These are phyloP conservation scores for Stomatorhinus ivindoensis DNA, from an alignment of 2,113 vertebrate genomes.

Conservation along the genomic window DNA sequence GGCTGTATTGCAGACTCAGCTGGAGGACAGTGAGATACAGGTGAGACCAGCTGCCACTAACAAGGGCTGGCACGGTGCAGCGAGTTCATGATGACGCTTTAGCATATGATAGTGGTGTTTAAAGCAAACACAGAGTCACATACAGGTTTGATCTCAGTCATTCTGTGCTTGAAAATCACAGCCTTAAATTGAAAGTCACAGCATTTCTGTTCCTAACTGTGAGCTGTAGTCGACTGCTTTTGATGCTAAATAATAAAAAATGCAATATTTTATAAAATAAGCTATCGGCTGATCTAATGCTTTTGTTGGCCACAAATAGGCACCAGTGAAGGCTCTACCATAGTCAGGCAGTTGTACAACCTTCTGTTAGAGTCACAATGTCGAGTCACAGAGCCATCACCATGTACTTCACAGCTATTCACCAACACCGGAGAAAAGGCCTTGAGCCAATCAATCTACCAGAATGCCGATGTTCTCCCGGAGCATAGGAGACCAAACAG, in stretches of 20 bases:
- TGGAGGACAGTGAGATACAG: conserved; percentile 69
- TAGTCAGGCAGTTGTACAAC: background rate
- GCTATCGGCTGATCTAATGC: background rate
- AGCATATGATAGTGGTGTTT: background rate
- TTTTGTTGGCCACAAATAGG: background rate
- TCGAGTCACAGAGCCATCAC: background rate
- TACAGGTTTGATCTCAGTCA: background rate
- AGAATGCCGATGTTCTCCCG: background rate
- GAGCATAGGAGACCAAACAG: background rate
- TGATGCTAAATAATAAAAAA: background rate
- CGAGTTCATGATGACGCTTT: background rate
- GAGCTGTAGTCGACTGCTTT: background rate
- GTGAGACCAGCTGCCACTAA: conserved; percentile 43
- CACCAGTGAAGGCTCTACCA: background rate
- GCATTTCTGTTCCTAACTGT: background rate
- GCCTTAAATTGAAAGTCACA: background rate
- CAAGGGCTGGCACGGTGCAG: background rate
- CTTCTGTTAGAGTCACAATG: background rate
- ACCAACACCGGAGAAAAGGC: background rate
- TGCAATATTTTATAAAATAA: background rate
- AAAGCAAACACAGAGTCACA: background rate
- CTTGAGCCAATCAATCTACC: background rate
- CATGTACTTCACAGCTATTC: background rate
- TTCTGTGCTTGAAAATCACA: background rate
- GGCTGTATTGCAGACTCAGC: conserved; percentile 68